Evolutionary conservation across 2,797 vertebrate genomes (phyloP).

Genomic region (Acanthiza pusilla): DNA sequence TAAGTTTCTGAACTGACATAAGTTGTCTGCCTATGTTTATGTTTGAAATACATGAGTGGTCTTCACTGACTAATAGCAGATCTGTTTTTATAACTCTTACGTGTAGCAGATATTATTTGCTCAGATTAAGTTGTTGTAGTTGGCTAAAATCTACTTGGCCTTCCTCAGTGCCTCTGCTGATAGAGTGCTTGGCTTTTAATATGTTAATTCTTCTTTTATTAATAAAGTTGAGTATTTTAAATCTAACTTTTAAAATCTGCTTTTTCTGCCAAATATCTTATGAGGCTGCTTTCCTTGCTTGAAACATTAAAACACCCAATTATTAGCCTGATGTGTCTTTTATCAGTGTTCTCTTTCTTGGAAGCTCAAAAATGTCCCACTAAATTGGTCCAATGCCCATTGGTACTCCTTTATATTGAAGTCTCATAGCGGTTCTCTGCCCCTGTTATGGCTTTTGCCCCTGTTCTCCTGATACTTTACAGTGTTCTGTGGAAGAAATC

Average conservation of each 20-base stretch:
- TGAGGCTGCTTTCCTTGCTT: background rate
- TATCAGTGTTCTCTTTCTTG: background rate
- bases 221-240: background rate
- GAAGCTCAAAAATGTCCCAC: background rate
- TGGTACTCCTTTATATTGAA: background rate
- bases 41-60: background rate
- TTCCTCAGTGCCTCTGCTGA: background rate
- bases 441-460: background rate
- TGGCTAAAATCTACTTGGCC: background rate
- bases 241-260: background rate
- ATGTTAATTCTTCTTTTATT: background rate
- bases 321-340: background rate
- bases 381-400: too few relatives aligned
- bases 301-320: background rate
- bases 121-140: background rate
- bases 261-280: background rate
- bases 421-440: background rate
- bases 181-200: background rate
- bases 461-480: background rate
- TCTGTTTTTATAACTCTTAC: background rate
- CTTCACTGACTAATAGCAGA: background rate
- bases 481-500: background rate
- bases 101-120: background rate
- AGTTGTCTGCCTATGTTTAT: background rate
- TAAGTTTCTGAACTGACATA: background rate